Evolutionary conservation across 2,888 invertebrate genomes (phyloP).

Genomic region (Lycocerus yunnanus): DNA sequence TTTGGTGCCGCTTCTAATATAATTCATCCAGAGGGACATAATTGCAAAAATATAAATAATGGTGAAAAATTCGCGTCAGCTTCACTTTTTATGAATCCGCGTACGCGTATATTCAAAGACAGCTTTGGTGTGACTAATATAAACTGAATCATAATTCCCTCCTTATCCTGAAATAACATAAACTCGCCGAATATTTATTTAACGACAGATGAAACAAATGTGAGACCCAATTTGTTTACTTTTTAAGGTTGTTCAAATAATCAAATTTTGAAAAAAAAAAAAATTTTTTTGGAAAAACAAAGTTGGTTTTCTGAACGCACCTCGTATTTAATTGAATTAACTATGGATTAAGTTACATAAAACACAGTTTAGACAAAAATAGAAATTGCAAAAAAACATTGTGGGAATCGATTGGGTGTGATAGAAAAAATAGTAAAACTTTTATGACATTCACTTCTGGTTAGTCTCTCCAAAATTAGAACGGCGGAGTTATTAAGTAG

Average conservation of each 20-base stretch:
- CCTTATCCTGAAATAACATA: constrained; percentile 14
- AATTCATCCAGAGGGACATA: constrained; percentile 61
- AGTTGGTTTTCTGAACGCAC: too few relatives aligned
- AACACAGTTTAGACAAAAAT: too few relatives aligned
- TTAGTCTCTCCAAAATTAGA: neutral
- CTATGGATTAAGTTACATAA: too few relatives aligned
- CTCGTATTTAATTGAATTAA: too few relatives aligned
- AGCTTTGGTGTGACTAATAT: constrained; percentile 19
- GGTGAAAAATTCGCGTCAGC: neutral
- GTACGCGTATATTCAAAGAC: constrained; percentile 4
- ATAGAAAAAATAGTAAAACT: neutral
- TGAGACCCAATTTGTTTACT: neutral
- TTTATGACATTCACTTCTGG: neutral
- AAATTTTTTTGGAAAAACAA: too few relatives aligned
- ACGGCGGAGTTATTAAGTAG: neutral
- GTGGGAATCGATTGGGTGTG: neutral
- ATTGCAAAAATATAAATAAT: neutral
- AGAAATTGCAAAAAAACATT: constrained; percentile 1
- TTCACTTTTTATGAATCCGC: neutral
- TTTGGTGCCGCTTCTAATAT: constrained; percentile 53
- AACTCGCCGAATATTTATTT: constrained; percentile 4
- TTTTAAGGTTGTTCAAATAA: neutral
- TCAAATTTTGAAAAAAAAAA: too few relatives aligned
- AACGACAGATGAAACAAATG: neutral
- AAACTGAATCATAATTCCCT: constrained; percentile 15